Evolutionary conservation across 1,140 invertebrate species (phyloP).

Genomic region (Ceratosolen solmsi): DNA sequence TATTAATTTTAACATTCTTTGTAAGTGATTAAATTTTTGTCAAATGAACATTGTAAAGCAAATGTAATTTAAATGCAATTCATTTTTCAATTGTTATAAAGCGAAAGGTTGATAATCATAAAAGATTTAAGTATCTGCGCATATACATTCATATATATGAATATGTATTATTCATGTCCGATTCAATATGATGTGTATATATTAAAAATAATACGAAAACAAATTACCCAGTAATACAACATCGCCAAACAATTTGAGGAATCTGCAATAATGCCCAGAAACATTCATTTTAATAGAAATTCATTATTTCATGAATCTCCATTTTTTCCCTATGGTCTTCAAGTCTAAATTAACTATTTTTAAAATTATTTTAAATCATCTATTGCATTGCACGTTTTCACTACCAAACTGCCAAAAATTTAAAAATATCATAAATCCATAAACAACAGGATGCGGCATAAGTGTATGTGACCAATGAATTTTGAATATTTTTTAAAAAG

Average conservation of each 20-base stretch:
- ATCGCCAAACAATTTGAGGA: background rate
- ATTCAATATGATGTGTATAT: too few species aligned
- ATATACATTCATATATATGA: too few species aligned
- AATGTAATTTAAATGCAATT: too few species aligned
- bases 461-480: background rate
- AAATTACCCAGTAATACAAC: conserved; percentile 19
- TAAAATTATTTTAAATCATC: background rate
- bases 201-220: background rate
- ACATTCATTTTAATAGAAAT: background rate
- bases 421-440: conserved; percentile 26
- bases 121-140: too few species aligned
- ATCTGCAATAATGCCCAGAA: background rate
- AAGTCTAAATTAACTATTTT: background rate
- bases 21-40: too few species aligned
- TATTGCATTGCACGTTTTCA: background rate
- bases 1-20: too few species aligned
- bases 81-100: too few species aligned
- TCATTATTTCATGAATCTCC: background rate
- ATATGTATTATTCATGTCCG: too few species aligned
- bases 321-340: background rate
- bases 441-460: conserved; percentile 36
- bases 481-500: conserved; percentile 10
- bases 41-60: too few species aligned
- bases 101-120: too few species aligned
- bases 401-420: background rate